Base-by-base conservation (phyloP, 2,113 vertebrate genomes). In the Ptilonorhynchus violaceus region DNA sequence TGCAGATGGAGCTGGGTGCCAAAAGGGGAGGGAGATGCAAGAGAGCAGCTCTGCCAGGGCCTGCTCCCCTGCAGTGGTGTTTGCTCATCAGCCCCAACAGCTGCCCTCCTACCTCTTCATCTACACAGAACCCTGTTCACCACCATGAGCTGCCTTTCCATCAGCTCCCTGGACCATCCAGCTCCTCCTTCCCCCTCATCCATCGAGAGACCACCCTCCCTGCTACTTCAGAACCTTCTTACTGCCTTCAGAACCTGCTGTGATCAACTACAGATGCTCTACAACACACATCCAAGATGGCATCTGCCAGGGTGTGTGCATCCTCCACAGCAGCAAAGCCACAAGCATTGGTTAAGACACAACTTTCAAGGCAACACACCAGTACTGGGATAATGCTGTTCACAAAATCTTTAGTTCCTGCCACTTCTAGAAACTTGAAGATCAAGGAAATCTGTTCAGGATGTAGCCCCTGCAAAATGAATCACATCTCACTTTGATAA, bases 181-280 rank as follows among this genome's bases (percentile, higher is more conserved):
- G 55, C 53, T 76, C 47, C 52, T 44, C 52, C 7, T 15, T 28
- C 76, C 42, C 14, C 10, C 68, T 37, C 35, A 8, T 8, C 27
- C 19, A 28, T 2, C 0, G 0, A n/a, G 20, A n/a, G 5, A 41
- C 53, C 42, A 24, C 4, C 25, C 44, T 64, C 46, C 55, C 52
- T 5, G 6, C 46, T 33, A 7, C 2, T 23, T 2, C 47, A 62
- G 44, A 37, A 27, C 31, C 7, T 74, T 6, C 31, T 15, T 0
- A 8, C 6, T 3, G 27, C 52, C 52, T 47, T 27, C 86, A 85
- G 41, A 63, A 15, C 14, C 8, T 28, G 63, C 72, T 69, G 31
- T 10, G 39, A 62, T 41, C 44, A 50, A 5, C 24, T 5, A 4
- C 0, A 52, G 53, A 3, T 5, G 24, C 21, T 35, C 15, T 0